These are phyloP conservation scores for Ceyx cyanopectus DNA, from an alignment of 2,113 vertebrate genomes.

Conservation along the genomic window DNA sequence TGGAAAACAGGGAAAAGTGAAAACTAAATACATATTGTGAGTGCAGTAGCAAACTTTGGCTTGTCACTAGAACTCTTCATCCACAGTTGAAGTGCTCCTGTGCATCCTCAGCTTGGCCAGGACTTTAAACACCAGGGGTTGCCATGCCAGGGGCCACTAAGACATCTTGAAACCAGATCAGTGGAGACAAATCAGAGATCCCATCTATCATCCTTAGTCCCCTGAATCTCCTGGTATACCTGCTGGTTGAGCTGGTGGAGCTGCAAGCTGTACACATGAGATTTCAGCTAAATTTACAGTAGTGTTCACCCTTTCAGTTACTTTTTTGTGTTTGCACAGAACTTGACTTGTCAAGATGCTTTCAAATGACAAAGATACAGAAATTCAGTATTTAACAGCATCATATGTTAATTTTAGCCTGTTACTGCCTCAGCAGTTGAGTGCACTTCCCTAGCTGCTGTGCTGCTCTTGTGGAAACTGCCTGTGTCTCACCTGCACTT, in stretches of 20 bases:
- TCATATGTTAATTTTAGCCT: neutral
- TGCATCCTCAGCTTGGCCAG: neutral
- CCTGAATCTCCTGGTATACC: neutral
- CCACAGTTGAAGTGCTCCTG: neutral
- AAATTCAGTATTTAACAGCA: neutral
- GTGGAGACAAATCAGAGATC: neutral
- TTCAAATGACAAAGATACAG: neutral
- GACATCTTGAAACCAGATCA: neutral
- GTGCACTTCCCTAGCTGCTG: neutral
- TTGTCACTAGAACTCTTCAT: neutral
- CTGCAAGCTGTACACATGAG: neutral
- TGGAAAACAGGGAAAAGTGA: neutral
- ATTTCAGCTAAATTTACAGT: neutral
- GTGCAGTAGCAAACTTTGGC: neutral
- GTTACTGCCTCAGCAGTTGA: neutral
- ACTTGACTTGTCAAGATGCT: neutral
- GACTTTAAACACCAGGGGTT: rapidly evolving
- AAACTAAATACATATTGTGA: neutral
- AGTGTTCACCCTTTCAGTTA: neutral
- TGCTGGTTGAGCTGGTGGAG: neutral
- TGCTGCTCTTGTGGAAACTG: neutral
- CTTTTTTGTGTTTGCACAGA: neutral
- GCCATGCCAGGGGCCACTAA: neutral
- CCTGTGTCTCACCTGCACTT: neutral
- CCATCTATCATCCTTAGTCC: neutral